Percentiles rank a stretch among this genome's conserved stretches.
Evolutionary conservation across 2,888 invertebrate species (phyloP).

Genomic region (Opisthograptis luteolata): DNA sequence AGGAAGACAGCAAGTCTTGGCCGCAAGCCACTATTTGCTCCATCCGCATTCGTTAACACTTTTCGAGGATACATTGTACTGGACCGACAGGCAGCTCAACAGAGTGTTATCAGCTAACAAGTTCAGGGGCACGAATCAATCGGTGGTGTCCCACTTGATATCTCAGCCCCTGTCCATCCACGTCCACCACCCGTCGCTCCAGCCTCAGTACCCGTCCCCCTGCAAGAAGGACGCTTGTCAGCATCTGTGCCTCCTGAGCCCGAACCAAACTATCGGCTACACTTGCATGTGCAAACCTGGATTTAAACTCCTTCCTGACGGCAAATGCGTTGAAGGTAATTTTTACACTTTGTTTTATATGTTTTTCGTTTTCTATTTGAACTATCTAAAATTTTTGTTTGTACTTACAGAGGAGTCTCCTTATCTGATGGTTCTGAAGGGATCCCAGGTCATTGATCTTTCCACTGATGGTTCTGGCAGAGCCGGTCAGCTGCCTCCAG

Average conservation of each 20-base stretch:
- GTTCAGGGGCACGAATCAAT: constrained; percentile 95
- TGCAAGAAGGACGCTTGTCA: constrained; percentile 89
- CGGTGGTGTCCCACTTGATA: constrained; percentile 96
- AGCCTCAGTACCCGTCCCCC: constrained; percentile 91
- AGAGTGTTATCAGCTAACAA: constrained; percentile 96
- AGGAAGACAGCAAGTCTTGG: constrained; percentile 93
- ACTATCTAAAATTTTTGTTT: too few relatives aligned
- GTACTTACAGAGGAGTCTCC: constrained; percentile 89
- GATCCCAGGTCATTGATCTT: constrained; percentile 94
- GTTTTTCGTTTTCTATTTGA: too few relatives aligned
- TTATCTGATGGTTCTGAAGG: constrained; percentile 95
- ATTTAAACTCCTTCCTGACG: constrained; percentile 87
- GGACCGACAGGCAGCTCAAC: constrained; percentile 97
- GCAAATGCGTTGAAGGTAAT: constrained; percentile 88
- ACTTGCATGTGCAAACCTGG: constrained; percentile 97
- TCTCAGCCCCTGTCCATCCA: constrained; percentile 98
- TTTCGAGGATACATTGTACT: constrained; percentile 98
- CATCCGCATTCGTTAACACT: constrained; percentile 98
- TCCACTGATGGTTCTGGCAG: constrained; percentile 90
- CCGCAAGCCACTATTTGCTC: constrained; percentile 95
- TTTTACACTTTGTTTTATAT: not conserved
- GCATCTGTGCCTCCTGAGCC: constrained; percentile 96
- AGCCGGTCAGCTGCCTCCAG: constrained; percentile 92
- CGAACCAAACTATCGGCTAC: constrained; percentile 87
- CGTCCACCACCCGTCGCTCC: constrained; percentile 97